Evolutionary conservation across 2,797 vertebrate genomes (phyloP).

Genomic region (Fratercula arctica): DNA sequence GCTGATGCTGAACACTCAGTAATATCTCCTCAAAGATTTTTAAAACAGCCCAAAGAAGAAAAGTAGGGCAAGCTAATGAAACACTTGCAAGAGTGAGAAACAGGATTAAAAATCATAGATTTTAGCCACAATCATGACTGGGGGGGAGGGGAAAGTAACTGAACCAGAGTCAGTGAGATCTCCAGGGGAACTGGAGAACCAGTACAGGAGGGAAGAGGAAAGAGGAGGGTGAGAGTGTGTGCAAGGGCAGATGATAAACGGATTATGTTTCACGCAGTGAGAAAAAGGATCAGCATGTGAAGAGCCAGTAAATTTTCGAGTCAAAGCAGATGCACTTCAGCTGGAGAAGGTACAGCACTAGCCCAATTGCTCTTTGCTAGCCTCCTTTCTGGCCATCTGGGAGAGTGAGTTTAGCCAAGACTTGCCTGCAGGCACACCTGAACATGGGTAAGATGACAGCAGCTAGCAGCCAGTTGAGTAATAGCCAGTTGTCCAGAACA

Average conservation of each 20-base stretch:
- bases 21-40: constrained; percentile 44
- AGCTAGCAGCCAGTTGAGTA: background rate
- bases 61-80: constrained; percentile 67
- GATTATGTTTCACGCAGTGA: background rate
- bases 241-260: background rate
- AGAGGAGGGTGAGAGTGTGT: background rate
- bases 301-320: background rate
- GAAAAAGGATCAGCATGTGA: background rate
- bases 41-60: constrained; percentile 5
- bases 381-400: background rate
- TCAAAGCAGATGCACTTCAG: background rate
- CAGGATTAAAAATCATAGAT: background rate
- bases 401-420: background rate
- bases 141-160: background rate
- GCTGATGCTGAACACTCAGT: background rate
- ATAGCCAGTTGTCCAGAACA: background rate
- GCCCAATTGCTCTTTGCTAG: background rate
- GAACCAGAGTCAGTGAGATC: background rate
- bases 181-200: background rate
- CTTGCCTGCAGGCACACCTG: background rate
- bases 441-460: background rate
- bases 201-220: background rate
- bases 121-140: background rate
- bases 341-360: background rate
- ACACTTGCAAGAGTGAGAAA: constrained; percentile 38